phyloP scores from a whole-genome alignment of 1,140 invertebrate species.

The Oncopeltus fasciatus region DNA sequence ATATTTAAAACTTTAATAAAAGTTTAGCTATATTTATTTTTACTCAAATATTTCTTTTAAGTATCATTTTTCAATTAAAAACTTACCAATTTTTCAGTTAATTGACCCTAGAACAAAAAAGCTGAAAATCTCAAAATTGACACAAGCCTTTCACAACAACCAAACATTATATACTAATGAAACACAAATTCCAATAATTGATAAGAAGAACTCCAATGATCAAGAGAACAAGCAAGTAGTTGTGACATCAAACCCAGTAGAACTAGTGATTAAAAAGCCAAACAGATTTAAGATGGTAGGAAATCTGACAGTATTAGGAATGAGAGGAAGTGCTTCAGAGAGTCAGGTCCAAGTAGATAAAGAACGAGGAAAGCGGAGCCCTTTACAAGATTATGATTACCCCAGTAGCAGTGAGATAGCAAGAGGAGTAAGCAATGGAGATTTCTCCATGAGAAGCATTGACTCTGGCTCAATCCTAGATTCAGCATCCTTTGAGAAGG shows the following conservation, averaged over 20 bases:
- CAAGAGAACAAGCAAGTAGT: neutral
- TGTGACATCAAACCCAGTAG: neutral
- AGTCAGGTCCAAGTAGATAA: too few relatives aligned
- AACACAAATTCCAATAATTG: neutral
- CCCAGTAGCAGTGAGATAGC: neutral
- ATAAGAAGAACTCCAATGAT: neutral
- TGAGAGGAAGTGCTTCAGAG: neutral
- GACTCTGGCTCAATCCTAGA: neutral
- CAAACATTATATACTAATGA: neutral
- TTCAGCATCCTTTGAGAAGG: too few relatives aligned
- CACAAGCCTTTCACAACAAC: neutral
- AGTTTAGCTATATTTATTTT: too few relatives aligned
- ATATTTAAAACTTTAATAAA: too few relatives aligned
- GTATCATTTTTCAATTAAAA: too few relatives aligned
- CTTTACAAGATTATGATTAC: neutral
- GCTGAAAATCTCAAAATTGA: neutral
- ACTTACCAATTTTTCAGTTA: neutral
- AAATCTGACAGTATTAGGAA: neutral
- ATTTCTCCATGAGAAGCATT: neutral
- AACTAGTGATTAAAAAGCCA: neutral
- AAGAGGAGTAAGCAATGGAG: neutral
- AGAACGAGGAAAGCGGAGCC: too few relatives aligned
- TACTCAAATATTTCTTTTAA: too few relatives aligned
- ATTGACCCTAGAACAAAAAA: neutral
- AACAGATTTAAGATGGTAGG: neutral